phyloP scores from a whole-genome alignment of 2,797 vertebrate species.

The Natrix natrix region DNA sequence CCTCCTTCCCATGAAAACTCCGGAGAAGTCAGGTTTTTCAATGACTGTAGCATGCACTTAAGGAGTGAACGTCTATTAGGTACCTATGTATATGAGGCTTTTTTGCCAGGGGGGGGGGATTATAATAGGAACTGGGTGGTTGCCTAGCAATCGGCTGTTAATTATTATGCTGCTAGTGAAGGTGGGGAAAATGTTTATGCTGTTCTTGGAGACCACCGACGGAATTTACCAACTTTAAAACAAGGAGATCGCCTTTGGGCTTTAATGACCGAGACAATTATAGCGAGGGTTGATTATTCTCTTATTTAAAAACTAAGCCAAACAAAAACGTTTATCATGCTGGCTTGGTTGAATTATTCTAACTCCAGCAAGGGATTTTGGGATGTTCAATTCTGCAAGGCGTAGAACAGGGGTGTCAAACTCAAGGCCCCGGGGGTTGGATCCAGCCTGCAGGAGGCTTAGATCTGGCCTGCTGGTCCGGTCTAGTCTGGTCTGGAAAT shows the following conservation, averaged over 20 bases:
- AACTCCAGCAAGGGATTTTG: neutral
- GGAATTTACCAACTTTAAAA: neutral
- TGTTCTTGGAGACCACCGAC: neutral
- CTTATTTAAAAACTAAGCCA: neutral
- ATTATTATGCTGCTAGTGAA: slow-evolving; percentile 10
- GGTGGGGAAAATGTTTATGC: neutral
- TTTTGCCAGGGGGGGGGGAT: neutral
- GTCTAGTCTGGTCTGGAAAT: no score
- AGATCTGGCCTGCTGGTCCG: no score
- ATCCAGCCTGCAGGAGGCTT: no score
- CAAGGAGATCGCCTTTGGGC: neutral
- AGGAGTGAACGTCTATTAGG: neutral
- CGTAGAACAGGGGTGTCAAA: no score
- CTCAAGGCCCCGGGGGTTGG: no score
- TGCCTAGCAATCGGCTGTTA: slow-evolving; percentile 33
- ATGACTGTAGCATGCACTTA: neutral
- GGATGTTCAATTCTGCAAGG: no score
- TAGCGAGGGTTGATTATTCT: neutral
- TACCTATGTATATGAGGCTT: neutral
- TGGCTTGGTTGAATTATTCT: neutral
- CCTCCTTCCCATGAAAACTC: accelerated
- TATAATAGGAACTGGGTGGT: slow-evolving; percentile 21
- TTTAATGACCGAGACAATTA: neutral
- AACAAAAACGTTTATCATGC: neutral
- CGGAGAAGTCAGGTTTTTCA: neutral